Base-by-base conservation (phyloP, 1,140 invertebrate genomes). In the Euura lappo region DNA sequence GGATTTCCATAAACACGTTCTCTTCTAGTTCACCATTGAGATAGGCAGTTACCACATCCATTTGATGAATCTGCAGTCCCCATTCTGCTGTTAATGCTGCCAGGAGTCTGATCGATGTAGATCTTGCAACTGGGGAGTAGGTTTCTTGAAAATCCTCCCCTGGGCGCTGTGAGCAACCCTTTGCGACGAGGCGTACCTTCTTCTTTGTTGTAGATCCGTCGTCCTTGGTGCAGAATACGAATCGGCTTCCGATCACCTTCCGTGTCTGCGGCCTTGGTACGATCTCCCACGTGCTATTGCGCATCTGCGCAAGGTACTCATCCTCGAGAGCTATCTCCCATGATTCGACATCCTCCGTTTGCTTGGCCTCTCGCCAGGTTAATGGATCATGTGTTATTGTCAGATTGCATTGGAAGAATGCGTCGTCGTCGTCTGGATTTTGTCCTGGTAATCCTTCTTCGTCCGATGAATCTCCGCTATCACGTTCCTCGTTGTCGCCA, bases 271-370 rank as follows among this genome's bases (percentile, higher is more conserved):
- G 78, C 76, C 77, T 45, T 69, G 80, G 5, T 71, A 81, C 79
- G 66, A 84, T 72, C 77, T 75, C 44, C 84, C 85, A 86, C 8
- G 78, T 83, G 10, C 81, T 75, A 76, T 83, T 85, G 75, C 79
- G 79, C 13, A 79, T 72, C 73, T 82, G 75, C 6, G 77, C 79
- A 28, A 79, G 74, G 47, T 79, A 80, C 77, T 86, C 85, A 28
- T 76, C 74, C 6, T 82, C 70, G 73, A 85, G 79, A 13, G 82
- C 82, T 72, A 13, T 64, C 72, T 79, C 70, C 79, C 84, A 85
- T 28, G 28, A 28, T 28, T 75, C 78, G 69, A 2, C 10, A 68
- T 85, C 78, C 68, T 74, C 3, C 43, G 71, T 79, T 66, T 77
- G 78, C 6, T 79, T 79, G 45, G 81, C 83, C 77, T 85, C 79